phyloP scores from a whole-genome alignment of 2,888 invertebrate species.

The Stramonita haemastoma region DNA sequence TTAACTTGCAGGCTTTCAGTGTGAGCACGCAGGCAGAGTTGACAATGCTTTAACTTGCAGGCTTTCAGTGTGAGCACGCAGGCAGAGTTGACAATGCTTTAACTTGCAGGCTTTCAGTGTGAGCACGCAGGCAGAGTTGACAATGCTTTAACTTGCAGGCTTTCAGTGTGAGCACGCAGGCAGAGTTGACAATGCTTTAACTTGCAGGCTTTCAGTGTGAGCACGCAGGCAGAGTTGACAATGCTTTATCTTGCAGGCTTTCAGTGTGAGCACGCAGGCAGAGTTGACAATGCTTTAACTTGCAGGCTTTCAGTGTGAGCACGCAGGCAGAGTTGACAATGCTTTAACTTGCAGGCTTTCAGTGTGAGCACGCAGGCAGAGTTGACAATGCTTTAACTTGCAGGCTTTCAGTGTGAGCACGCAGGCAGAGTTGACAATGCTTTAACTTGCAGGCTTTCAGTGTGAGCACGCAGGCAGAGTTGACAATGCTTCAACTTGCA shows the following conservation, averaged over 20 bases:
- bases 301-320: conserved; percentile 62
- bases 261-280: conserved; percentile 68
- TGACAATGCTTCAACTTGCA: conserved; percentile 50
- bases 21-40: conserved; percentile 74
- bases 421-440: conserved; percentile 72
- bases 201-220: conserved; percentile 61
- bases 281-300: conserved; percentile 66
- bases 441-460: conserved; percentile 52
- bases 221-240: conserved; percentile 73
- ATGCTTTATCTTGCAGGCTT: conserved; percentile 47
- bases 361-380: conserved; percentile 72
- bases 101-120: conserved; percentile 61
- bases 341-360: conserved; percentile 50
- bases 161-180: conserved; percentile 67
- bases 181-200: conserved; percentile 69
- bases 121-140: conserved; percentile 71
- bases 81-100: conserved; percentile 71
- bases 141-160: conserved; percentile 46
- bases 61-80: conserved; percentile 68
- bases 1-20: conserved; percentile 52
- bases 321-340: conserved; percentile 74
- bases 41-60: too few relatives aligned
- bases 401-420: conserved; percentile 66
- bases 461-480: conserved; percentile 72
- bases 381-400: conserved; percentile 53